Evolutionary conservation across 2,113 vertebrate genomes (phyloP).

Genomic region (Lagenorhynchus albirostris): DNA sequence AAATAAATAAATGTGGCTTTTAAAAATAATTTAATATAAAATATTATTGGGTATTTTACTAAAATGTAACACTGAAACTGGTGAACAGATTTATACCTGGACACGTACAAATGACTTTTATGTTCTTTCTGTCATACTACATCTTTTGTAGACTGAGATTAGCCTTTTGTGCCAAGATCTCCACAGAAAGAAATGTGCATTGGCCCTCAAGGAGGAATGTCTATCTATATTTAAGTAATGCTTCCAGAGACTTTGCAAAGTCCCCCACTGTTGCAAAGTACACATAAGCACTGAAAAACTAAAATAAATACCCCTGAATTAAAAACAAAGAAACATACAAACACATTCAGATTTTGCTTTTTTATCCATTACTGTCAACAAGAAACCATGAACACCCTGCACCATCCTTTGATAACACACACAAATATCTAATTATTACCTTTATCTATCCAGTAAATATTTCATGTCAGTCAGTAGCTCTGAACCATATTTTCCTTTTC

Average conservation of each 20-base stretch:
- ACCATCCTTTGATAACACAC: slow-evolving; percentile 29
- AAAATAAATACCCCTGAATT: not conserved
- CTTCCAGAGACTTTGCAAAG: not conserved
- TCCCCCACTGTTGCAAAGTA: not conserved
- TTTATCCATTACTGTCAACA: not conserved
- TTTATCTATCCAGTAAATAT: slow-evolving; percentile 22
- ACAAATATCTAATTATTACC: slow-evolving; percentile 20
- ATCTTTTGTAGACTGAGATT: slow-evolving; percentile 36
- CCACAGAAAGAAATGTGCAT: not conserved
- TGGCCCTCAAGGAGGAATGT: not conserved
- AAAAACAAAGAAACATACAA: not conserved
- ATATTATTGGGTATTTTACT: not conserved
- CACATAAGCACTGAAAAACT: not conserved
- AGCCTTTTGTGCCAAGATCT: not conserved
- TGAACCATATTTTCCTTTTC: not conserved
- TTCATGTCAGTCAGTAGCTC: not conserved
- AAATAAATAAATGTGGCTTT: not conserved
- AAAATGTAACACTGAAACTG: slow-evolving; percentile 2
- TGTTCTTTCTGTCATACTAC: not conserved
- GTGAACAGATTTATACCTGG: not conserved
- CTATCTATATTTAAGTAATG: not conserved
- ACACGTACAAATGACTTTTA: slow-evolving; percentile 29
- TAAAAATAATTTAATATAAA: not conserved
- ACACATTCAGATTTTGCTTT: not conserved
- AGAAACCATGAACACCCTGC: not conserved